phyloP scores from a whole-genome alignment of 2,113 vertebrate species.

The Apaloderma vittatum region DNA sequence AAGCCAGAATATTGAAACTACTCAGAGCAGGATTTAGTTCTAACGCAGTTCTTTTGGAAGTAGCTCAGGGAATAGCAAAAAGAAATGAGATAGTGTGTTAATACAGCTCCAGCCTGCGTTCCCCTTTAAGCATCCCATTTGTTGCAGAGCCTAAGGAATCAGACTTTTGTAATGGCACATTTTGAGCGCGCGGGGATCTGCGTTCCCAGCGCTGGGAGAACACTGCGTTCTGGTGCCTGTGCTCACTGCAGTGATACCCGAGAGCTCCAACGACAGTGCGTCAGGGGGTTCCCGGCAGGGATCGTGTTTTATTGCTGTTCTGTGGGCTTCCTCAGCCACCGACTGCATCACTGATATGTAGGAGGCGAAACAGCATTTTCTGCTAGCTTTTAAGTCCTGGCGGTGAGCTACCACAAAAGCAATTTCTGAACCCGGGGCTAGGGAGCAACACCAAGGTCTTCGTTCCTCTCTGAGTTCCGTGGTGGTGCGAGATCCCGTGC shows the following conservation, averaged over 20 bases:
- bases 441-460: not conserved
- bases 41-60: not conserved
- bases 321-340: not conserved
- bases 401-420: not conserved
- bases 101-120: not conserved
- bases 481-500: not conserved
- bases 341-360: not conserved
- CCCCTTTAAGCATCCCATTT: not conserved
- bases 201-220: not conserved
- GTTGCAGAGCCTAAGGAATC: not conserved
- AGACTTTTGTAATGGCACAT: rapidly evolving
- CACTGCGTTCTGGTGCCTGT: not conserved
- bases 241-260: not conserved
- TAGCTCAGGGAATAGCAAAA: not conserved
- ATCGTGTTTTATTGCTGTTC: not conserved
- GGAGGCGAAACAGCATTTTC: not conserved
- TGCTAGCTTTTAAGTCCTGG: not conserved
- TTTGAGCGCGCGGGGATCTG: not conserved
- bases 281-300: not conserved
- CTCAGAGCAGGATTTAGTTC: not conserved
- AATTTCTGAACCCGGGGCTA: not conserved
- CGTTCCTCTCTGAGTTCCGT: not conserved
- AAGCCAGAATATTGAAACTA: not conserved
- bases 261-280: not conserved
- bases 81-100: not conserved